Conservation (phyloP, 2,888 invertebrate genomes). For the Amblyjoppa fuscipennis region DNA sequence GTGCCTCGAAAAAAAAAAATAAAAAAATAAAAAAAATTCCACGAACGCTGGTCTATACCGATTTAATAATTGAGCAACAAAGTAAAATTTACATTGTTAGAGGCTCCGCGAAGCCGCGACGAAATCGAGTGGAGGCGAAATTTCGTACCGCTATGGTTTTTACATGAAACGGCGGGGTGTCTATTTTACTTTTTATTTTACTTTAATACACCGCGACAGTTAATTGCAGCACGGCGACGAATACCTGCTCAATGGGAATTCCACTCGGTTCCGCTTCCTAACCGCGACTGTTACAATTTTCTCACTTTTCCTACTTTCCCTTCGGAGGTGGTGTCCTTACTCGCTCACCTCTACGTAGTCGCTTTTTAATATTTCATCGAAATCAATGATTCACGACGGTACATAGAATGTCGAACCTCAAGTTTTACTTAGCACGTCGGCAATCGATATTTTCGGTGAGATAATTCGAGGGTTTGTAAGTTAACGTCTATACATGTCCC, state of each 20-base stretch:
- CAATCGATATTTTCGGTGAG: slow-evolving; percentile 47
- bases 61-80: slow-evolving; percentile 21
- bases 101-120: slow-evolving; percentile 44
- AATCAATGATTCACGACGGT: slow-evolving; percentile 38
- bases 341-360: slow-evolving; percentile 22
- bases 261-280: slow-evolving; percentile 53
- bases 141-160: neutral
- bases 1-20: neutral
- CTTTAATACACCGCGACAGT: neutral
- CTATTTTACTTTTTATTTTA: neutral
- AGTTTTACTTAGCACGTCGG: slow-evolving; percentile 10
- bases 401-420: slow-evolving; percentile 26
- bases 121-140: slow-evolving; percentile 26
- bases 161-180: neutral
- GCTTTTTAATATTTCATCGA: slow-evolving; percentile 25
- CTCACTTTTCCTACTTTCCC: slow-evolving; percentile 60
- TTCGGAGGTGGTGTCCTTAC: slow-evolving; percentile 36
- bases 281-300: slow-evolving; percentile 54
- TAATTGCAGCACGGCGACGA: slow-evolving; percentile 26
- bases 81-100: slow-evolving; percentile 47
- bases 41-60: neutral
- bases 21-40: slow-evolving; percentile 20
- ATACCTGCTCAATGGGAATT: slow-evolving; percentile 16
- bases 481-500: slow-evolving; percentile 1
- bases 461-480: slow-evolving; percentile 7